Conservation (phyloP, 2,797 vertebrate genomes). For the Gouania willdenowi region DNA sequence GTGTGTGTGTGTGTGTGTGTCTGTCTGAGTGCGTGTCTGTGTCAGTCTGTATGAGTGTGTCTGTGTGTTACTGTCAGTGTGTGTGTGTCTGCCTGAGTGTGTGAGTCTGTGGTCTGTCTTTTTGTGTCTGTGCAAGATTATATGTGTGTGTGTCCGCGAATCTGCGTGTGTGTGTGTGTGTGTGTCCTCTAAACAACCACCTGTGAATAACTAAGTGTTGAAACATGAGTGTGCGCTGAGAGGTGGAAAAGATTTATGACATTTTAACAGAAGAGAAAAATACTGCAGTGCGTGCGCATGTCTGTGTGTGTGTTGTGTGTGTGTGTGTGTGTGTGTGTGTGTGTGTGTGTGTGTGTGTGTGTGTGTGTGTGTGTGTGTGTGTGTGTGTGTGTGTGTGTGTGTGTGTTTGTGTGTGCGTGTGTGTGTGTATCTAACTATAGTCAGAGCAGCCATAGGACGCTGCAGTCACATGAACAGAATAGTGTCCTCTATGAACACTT, state of each 20-base stretch:
- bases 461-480: constrained; percentile 68
- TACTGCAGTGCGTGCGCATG: constrained; percentile 22
- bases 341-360: constrained; percentile 3
- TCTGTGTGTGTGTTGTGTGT: neutral
- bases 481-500: constrained; percentile 65
- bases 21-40: neutral
- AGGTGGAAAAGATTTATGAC: constrained; percentile 17
- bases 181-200: constrained; percentile 7
- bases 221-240: constrained; percentile 30
- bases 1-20: constrained; percentile 1
- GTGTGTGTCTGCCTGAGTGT: constrained; percentile 62
- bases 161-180: constrained; percentile 59
- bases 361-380: too few relatives aligned
- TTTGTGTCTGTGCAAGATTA: neutral
- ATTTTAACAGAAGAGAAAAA: constrained; percentile 12
- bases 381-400: constrained; percentile 5
- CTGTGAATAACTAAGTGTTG: constrained; percentile 17
- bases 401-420: constrained; percentile 2
- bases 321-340: constrained; percentile 3
- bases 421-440: constrained; percentile 72
- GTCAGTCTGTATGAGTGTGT: constrained; percentile 11
- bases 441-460: constrained; percentile 54
- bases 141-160: constrained; percentile 54
- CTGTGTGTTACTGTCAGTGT: constrained; percentile 35
- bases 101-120: constrained; percentile 42